phyloP scores from a whole-genome alignment of 2,797 vertebrate species.

The Pseudopleuronectes americanus region DNA sequence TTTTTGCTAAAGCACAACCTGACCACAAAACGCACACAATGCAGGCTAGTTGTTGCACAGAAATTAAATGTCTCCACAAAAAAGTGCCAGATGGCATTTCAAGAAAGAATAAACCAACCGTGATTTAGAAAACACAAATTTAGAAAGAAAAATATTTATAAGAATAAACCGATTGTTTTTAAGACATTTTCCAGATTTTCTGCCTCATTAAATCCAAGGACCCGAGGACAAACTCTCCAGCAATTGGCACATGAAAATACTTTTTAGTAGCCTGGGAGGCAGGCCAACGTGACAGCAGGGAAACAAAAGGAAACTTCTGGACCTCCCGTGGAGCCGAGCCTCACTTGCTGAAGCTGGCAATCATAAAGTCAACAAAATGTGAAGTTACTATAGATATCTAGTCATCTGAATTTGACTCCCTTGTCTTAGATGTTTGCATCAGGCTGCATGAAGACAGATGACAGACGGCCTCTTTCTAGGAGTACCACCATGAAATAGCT shows the following conservation, averaged over 20 bases:
- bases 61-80: too few species aligned
- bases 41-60: too few species aligned
- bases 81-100: too few species aligned
- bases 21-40: neutral
- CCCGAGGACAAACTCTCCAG: constrained; percentile 34
- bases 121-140: neutral
- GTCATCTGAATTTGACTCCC: constrained; percentile 22
- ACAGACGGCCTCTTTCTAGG: constrained; percentile 19
- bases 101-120: too few species aligned
- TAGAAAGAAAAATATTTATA: constrained; percentile 36
- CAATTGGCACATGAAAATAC: constrained; percentile 54
- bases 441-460: constrained; percentile 27
- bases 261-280: constrained; percentile 50
- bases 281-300: constrained; percentile 53
- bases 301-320: constrained; percentile 56
- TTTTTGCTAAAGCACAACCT: neutral
- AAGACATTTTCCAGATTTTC: constrained; percentile 6
- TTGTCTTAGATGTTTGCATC: constrained; percentile 5
- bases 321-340: constrained; percentile 28
- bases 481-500: constrained; percentile 6
- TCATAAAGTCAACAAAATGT: constrained; percentile 36
- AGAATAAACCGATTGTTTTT: constrained; percentile 2
- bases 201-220: constrained; percentile 42
- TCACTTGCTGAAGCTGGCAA: constrained; percentile 34
- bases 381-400: constrained; percentile 32